Conservation (phyloP, 2,888 invertebrate species). For the Tinea trinotella region DNA sequence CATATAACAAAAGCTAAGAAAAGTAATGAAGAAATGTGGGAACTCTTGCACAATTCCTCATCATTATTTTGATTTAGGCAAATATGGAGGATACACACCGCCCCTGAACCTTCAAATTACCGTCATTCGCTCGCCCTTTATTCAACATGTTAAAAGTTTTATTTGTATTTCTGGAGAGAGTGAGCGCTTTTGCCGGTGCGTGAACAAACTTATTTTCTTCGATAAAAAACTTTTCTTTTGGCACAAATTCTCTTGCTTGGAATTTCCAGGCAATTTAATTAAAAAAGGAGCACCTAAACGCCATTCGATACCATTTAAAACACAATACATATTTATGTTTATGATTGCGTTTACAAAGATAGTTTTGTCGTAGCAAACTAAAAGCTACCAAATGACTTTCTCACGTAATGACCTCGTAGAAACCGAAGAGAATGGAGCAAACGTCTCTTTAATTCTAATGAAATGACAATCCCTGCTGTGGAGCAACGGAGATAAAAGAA, state of each 20-base stretch:
- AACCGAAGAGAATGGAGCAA: constrained; percentile 7
- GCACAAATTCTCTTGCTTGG: neutral
- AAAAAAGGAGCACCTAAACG: neutral
- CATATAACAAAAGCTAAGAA: too few relatives aligned
- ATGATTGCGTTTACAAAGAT: neutral
- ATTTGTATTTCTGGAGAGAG: constrained; percentile 16
- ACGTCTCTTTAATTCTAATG: constrained; percentile 13
- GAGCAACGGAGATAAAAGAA: constrained; percentile 6
- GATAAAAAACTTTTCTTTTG: neutral
- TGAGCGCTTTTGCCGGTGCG: constrained; percentile 13
- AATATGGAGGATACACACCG: constrained; percentile 21
- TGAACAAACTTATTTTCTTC: constrained; percentile 15
- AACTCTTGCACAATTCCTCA: constrained; percentile 25
- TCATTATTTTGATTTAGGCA: constrained; percentile 27
- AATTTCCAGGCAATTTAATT: neutral
- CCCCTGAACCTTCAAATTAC: constrained; percentile 11
- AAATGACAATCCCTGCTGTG: constrained; percentile 6
- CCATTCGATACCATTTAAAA: neutral
- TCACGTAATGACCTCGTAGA: neutral
- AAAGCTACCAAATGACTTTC: constrained; percentile 5
- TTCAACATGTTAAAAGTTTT: constrained; percentile 17
- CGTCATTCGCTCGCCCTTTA: constrained; percentile 16
- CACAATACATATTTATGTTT: neutral
- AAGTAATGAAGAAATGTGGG: constrained; percentile 24
- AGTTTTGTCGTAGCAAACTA: neutral